Conservation (phyloP, 2,113 vertebrate genomes). For the Amphiprion percula region DNA sequence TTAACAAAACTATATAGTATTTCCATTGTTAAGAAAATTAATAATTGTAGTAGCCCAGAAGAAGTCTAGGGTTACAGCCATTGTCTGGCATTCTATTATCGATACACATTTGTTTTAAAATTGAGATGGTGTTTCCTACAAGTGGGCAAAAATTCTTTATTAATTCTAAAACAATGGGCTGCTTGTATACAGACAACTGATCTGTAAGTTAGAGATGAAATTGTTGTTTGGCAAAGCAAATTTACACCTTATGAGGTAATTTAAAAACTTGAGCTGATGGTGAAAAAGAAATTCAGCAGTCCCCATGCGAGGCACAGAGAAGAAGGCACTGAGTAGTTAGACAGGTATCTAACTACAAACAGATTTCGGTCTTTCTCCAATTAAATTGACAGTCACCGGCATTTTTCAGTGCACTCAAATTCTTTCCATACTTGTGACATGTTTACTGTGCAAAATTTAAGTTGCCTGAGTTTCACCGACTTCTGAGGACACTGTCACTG, state of each 20-base stretch:
- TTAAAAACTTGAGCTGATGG: neutral
- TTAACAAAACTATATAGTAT: too few species aligned
- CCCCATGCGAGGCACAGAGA: neutral
- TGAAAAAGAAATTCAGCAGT: neutral
- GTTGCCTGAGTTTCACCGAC: neutral
- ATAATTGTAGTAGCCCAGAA: too few species aligned
- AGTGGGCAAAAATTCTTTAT: too few species aligned
- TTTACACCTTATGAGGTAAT: neutral
- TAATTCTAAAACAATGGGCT: too few species aligned
- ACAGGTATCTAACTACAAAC: neutral
- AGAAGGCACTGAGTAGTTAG: neutral
- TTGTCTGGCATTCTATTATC: too few species aligned
- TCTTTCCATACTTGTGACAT: neutral
- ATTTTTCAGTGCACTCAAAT: neutral
- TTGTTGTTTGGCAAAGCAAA: neutral
- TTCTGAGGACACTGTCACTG: conserved; percentile 3
- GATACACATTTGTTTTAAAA: too few species aligned
- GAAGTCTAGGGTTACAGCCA: too few species aligned
- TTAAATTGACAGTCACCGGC: neutral
- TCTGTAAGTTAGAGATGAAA: neutral
- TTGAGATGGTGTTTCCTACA: too few species aligned
- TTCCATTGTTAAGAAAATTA: too few species aligned
- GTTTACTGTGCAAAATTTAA: neutral
- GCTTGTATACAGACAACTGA: too few species aligned
- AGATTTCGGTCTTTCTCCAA: conserved; percentile 10